These are phyloP conservation scores for Harpagus bidentatus DNA, from an alignment of 2,113 vertebrate species.

Conservation along the genomic window DNA sequence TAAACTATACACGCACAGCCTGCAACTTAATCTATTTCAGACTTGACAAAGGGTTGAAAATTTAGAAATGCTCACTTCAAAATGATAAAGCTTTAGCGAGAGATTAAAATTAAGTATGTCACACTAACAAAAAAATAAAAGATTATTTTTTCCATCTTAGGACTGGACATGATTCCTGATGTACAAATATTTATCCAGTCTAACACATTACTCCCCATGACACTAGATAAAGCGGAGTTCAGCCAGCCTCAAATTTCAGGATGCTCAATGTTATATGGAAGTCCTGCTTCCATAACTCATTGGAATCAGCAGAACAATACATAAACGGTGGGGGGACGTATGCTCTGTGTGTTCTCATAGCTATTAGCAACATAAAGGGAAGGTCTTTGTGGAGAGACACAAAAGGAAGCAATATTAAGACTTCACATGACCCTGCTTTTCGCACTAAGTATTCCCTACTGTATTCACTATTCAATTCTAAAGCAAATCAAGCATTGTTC, in stretches of 20 bases:
- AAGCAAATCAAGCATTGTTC: background rate
- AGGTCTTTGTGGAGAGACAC: background rate
- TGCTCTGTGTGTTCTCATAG: background rate
- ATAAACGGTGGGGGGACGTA: accelerated
- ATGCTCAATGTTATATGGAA: background rate
- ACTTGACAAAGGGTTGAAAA: background rate
- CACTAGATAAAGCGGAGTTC: background rate
- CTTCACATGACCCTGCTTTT: background rate
- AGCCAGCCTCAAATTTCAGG: background rate
- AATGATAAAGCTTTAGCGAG: background rate
- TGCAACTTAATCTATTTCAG: background rate
- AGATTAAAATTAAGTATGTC: background rate
- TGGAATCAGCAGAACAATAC: background rate
- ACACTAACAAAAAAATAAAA: background rate
- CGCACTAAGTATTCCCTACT: background rate
- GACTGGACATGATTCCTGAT: background rate
- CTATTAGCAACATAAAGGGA: background rate
- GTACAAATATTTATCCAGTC: background rate
- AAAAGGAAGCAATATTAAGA: background rate
- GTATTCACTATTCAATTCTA: background rate
- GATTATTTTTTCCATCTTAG: background rate
- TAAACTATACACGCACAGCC: background rate
- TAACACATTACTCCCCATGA: background rate
- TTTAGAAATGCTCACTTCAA: background rate
- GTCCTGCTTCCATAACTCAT: background rate